Evolutionary conservation across 1,140 invertebrate genomes (phyloP).

Genomic region (Agraylea sexmaculata): DNA sequence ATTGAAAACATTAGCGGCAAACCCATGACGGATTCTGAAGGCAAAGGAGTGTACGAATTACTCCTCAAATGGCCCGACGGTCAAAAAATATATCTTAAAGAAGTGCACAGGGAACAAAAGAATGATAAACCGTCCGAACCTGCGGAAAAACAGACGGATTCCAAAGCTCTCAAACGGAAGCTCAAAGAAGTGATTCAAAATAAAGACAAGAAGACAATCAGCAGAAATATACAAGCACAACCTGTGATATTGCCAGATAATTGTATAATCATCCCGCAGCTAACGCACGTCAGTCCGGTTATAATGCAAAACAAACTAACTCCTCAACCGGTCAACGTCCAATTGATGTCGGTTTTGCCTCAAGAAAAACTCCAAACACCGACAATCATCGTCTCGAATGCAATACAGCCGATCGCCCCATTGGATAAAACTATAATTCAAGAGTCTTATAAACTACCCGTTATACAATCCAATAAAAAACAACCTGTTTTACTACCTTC

Average conservation of each 20-base stretch:
- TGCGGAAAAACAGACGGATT: not conserved
- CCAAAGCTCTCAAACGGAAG: slow-evolving; percentile 13
- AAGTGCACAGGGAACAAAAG: slow-evolving; percentile 11
- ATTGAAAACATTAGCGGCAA: slow-evolving; percentile 7
- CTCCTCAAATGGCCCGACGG: slow-evolving; percentile 20
- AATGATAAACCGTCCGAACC: not conserved
- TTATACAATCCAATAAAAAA: too few relatives aligned
- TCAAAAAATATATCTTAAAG: slow-evolving; percentile 21
- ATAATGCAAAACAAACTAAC: too few relatives aligned
- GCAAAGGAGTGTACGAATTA: slow-evolving; percentile 17
- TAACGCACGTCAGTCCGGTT: too few relatives aligned
- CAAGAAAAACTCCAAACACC: too few relatives aligned
- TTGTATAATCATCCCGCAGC: slow-evolving; percentile 11
- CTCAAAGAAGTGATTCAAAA: slow-evolving; percentile 13
- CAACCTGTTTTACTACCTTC: too few relatives aligned
- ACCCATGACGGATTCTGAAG: slow-evolving; percentile 2
- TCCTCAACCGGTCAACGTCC: too few relatives aligned
- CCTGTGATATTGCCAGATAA: slow-evolving; percentile 9
- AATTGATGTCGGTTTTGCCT: too few relatives aligned
- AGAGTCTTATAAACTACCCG: too few relatives aligned
- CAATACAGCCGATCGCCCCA: too few relatives aligned
- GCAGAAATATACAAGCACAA: slow-evolving; percentile 7
- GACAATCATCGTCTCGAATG: too few relatives aligned
- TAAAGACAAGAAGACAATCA: slow-evolving; percentile 9
- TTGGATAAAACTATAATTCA: too few relatives aligned